phyloP scores from a whole-genome alignment of 2,888 invertebrate species.

The Desoria tigrina region DNA sequence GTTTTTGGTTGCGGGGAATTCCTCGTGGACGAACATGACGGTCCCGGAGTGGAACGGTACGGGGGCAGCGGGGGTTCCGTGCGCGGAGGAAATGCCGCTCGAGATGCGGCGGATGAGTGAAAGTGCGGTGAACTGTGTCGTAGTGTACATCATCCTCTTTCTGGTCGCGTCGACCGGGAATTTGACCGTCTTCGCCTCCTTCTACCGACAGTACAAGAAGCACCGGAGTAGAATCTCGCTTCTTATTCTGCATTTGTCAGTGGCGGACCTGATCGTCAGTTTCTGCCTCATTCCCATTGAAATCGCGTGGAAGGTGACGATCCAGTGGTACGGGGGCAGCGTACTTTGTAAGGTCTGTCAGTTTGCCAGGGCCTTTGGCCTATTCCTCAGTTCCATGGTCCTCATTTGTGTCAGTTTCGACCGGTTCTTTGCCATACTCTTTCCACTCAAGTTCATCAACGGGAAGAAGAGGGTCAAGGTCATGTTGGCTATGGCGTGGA shows the following conservation, averaged over 20 bases:
- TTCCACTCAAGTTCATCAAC: conserved; percentile 68
- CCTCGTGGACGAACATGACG: no score
- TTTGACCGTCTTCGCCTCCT: conserved; percentile 68
- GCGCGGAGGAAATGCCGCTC: conserved; percentile 18
- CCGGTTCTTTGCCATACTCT: conserved; percentile 74
- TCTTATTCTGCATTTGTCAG: conserved; percentile 73
- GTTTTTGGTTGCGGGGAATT: no score
- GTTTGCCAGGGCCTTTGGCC: conserved; percentile 72
- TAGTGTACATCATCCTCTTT: conserved; percentile 67
- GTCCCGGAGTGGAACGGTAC: no score
- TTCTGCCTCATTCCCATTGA: conserved; percentile 71
- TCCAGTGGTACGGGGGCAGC: conserved; percentile 75
- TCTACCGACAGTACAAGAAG: conserved; percentile 65
- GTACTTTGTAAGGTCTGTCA: conserved; percentile 71
- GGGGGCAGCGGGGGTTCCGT: no score
- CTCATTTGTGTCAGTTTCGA: conserved; percentile 41
- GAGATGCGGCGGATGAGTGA: conserved; percentile 40
- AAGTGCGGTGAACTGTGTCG: conserved; percentile 56
- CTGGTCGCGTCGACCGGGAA: conserved; percentile 71
- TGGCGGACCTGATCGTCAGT: conserved; percentile 77
- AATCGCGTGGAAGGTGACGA: conserved; percentile 67
- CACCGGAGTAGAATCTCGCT: conserved; percentile 67
- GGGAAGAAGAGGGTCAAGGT: conserved; percentile 70
- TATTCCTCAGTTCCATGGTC: conserved; percentile 73
- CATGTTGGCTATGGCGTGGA: conserved; percentile 71